A percentile compares a stretch with the other conserved stretches of the same genome.
phyloP scores from a whole-genome alignment of 2,888 invertebrate species.

The Brenthis daphne region DNA sequence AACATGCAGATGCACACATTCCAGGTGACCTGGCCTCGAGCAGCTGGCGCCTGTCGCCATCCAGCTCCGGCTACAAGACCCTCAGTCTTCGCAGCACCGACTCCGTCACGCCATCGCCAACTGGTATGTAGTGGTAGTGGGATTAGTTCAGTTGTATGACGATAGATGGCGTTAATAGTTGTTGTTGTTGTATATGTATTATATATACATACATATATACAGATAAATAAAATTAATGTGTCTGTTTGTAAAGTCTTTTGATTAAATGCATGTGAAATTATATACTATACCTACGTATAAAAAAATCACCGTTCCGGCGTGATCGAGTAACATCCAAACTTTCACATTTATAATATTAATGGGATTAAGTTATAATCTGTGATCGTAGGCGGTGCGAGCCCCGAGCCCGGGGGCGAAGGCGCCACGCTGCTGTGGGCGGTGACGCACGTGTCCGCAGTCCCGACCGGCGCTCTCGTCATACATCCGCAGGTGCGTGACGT shows the following conservation, averaged over 20 bases:
- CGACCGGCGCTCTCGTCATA: constrained; percentile 93
- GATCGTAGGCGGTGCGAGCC: constrained; percentile 43
- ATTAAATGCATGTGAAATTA: no score
- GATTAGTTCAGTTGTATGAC: neutral
- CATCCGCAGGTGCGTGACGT: constrained; percentile 85
- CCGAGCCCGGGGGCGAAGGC: constrained; percentile 41
- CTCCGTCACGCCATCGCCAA: constrained; percentile 90
- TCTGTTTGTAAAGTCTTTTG: no score
- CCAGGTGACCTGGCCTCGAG: constrained; percentile 74
- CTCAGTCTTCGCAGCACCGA: constrained; percentile 87
- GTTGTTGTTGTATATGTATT: neutral
- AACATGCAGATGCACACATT: no score
- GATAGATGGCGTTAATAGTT: neutral
- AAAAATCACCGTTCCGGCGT: no score
- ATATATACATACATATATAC: no score
- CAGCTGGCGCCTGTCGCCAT: constrained; percentile 87
- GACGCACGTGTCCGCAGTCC: constrained; percentile 91
- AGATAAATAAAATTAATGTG: no score
- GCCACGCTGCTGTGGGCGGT: constrained; percentile 89
- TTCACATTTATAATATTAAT: no score
- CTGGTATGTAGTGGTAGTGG: constrained; percentile 63
- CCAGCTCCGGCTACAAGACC: constrained; percentile 89
- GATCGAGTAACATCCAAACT: no score
- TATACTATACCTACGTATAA: no score
- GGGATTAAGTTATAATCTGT: neutral